These are phyloP conservation scores for Austrolebias charrua DNA, from an alignment of 2,797 vertebrate species.

Conservation along the genomic window DNA sequence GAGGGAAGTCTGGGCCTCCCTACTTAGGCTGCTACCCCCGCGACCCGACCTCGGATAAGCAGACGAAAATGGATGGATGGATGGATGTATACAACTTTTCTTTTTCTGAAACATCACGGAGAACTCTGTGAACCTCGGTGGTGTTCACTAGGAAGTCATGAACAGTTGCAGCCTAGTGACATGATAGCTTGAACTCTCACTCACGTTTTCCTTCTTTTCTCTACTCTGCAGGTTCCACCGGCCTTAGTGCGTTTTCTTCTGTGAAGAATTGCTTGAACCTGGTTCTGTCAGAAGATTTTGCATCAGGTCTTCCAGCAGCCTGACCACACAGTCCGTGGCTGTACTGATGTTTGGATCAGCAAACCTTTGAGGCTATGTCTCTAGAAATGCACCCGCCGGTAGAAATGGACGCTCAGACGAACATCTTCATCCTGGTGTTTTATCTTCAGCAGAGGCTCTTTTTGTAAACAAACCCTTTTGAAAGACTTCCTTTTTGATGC, in stretches of 20 bases:
- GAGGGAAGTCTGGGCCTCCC: too few relatives aligned
- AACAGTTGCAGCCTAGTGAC: too few relatives aligned
- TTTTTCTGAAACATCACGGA: too few relatives aligned
- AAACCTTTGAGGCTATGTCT: slow-evolving; percentile 83
- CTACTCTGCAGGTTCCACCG: slow-evolving; percentile 89
- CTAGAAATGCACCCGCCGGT: slow-evolving; percentile 67
- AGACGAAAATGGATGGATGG: too few relatives aligned
- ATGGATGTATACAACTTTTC: too few relatives aligned
- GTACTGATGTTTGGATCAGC: slow-evolving; percentile 79
- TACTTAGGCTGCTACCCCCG: too few relatives aligned
- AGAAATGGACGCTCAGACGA: slow-evolving; percentile 65
- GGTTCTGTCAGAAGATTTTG: slow-evolving; percentile 76
- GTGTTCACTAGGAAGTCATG: too few relatives aligned
- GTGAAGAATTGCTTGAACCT: slow-evolving; percentile 89
- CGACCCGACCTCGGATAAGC: too few relatives aligned
- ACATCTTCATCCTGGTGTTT: slow-evolving; percentile 59
- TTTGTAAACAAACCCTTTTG: slow-evolving; percentile 74
- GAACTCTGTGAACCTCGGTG: too few relatives aligned
- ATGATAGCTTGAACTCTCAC: background rate
- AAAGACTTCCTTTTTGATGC: too few relatives aligned
- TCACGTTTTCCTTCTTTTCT: slow-evolving; percentile 35
- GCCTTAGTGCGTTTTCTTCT: slow-evolving; percentile 97
- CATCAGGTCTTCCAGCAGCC: slow-evolving; percentile 72
- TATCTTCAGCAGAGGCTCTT: slow-evolving; percentile 54
- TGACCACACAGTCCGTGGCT: slow-evolving; percentile 67